Base-by-base conservation (phyloP, 2,113 vertebrate species). In the Xenus cinereus region DNA sequence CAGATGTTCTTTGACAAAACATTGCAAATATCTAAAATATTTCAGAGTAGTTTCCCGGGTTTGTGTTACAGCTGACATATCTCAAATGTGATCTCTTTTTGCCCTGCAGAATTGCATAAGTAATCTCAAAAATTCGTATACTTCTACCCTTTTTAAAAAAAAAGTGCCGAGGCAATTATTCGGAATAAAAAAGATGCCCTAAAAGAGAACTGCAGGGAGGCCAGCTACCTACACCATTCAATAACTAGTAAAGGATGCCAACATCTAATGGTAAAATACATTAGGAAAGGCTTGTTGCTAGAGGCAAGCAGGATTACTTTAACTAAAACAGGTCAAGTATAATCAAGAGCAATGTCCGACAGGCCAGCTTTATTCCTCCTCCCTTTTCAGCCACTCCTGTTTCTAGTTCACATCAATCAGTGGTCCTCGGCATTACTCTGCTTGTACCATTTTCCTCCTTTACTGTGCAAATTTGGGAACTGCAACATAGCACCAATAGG, bases 231-330 rank as follows among this genome's bases (percentile, higher is more conserved):
- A 26, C 46, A 37, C 37, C 75, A 75, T 32, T 67, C 88, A 89
- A 45, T 59, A 86, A 19, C 72, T 41, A 41, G 14, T 14, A 95
- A 84, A 86, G 76, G 33, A 85, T 77, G 32, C 22, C 20, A 82
- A 41, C 13, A 57, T 21, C 41, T 76, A 87, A 53, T 64, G 46
- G 50, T 15, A 87, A 95, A 87, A 45, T 48, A 86, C 48, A 87
- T 64, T 62, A 91, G 41, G n/a, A 90, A 92, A 90, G 32, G 57
- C 30, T 59, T 81, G 20, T 82, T 84, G 84, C 91, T 80, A 56
- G 69, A 93, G 72, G 89, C 74, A 94, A 94, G 37, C 21, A 79
- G 71, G 91, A 93, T 46, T 73, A 87, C 53, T 95, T 84, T 45
- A 67, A 39, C 53, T 79, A 62, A 66, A 89, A 37, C 54, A 84